Base-by-base conservation (phyloP, 2,888 invertebrate species). In the Rhogogaster chlorosoma region DNA sequence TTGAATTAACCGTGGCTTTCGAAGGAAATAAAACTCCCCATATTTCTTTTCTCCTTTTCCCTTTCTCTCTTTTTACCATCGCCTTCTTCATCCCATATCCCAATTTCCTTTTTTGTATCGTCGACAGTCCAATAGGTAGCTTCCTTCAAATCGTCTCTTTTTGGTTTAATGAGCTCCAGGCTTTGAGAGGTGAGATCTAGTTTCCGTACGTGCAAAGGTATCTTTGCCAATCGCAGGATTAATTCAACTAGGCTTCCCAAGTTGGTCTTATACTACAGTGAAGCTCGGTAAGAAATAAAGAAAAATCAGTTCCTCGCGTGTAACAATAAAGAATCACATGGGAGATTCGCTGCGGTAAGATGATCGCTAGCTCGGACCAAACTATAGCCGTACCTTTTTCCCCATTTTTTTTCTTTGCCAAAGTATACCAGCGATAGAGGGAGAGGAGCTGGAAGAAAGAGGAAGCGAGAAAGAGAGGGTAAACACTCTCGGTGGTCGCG, bases 401-500 rank as follows among this genome's bases (percentile, higher is more conserved):
- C 49, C 32, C 22, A 71, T 22, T 77, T 77, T 53, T 29, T 49
- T 32, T 77, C 45, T 29, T 49, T n/a, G 49, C 2, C 45, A 49
- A 38, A 77, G 77, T 45, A 29, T 29, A 49, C 29, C 29, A 53
- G 45, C 32, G 49, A 22, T 29, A 77, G 53, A 77, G 77, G 7
- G 32, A 77, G 77, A 49, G 77, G n/a, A 32, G 32, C n/a, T 38
- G 26, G n/a, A 38, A 67, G 67, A 12, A 26, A 64, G 42, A 83
- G 67, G 67, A 61, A 49, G 80, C 38, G 64, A 71, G 70, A 87
- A 87, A 88, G 88, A 89, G 90, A 88, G 88, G 89, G 90, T 90
- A 91, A 91, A 92, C 92, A 92, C 89, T 91, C 90, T 87, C 88
- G 87, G 86, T 90, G 88, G 90, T 89, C 90, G 90, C 91, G 88